These are phyloP conservation scores for Psophia crepitans DNA, from an alignment of 2,113 vertebrate species.

Conservation along the genomic window DNA sequence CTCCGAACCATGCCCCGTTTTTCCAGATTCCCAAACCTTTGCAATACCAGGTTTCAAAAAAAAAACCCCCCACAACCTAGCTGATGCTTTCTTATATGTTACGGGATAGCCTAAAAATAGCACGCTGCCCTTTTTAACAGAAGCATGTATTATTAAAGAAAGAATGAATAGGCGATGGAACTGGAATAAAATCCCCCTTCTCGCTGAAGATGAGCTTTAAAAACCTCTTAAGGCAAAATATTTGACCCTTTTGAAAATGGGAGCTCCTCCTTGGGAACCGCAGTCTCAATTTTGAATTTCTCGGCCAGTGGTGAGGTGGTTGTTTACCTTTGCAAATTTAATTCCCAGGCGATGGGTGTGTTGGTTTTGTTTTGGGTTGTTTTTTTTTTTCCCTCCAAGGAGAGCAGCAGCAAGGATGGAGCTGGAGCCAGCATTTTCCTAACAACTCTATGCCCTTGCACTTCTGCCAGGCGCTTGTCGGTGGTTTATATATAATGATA, in stretches of 20 bases:
- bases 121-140: conserved; percentile 15
- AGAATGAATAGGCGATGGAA: not conserved
- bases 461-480: not conserved
- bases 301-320: not conserved
- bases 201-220: not conserved
- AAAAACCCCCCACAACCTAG: not conserved
- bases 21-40: not conserved
- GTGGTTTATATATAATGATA: not conserved
- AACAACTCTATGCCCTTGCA: not conserved
- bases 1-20: conserved; percentile 35
- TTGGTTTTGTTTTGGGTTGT: not conserved
- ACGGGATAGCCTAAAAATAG: conserved; percentile 51
- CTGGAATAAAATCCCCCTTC: not conserved
- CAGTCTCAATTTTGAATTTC: not conserved
- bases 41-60: not conserved
- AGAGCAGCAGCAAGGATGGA: not conserved
- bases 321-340: not conserved
- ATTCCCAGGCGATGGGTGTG: not conserved
- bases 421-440: not conserved
- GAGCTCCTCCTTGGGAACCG: not conserved
- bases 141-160: conserved; percentile 58
- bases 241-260: not conserved
- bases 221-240: not conserved
- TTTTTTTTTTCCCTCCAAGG: not conserved
- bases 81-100: not conserved